Base-by-base conservation (phyloP, 2,113 vertebrate species). In the Antennarius striatus region DNA sequence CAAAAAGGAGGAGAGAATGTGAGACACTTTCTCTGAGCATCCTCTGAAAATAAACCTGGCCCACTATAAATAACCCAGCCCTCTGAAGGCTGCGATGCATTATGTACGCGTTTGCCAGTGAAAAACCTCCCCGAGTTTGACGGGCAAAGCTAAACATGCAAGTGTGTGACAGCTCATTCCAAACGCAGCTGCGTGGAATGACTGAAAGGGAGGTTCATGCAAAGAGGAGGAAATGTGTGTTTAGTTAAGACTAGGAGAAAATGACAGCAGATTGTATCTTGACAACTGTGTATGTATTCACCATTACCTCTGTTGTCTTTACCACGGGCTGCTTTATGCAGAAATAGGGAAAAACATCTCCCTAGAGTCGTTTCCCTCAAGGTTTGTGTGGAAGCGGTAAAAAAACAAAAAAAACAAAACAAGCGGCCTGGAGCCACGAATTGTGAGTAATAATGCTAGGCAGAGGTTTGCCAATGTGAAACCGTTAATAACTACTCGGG, bases 11-110 rank as follows among this genome's bases (percentile, higher is more conserved):
- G 60, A 82, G 50, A 62, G 51, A 17, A 13, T 63, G 66, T 56
- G 65, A 81, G 68, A 86, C 82, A 75, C 62, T 71, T 74, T 82
- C 67, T 77, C 68, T 62, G 62, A 79, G 82, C 73, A 68, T 82
- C 57, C 51, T 86, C 86, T 88, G 73, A 81, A 90, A 87, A 88
- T 86, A 90, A 86, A 87, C 75, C 64, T 64, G 71, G 63, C 52
- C 54, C 57, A 78, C 86, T 89, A 88, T 81, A 89, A 90, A 91
- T 89, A 91, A 83, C 75, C 40, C 47, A 40, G 75, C 68, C 71
- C 71, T 71, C 66, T 80, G 53, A 77, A 81, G 66, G 81, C 81
- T 40, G 70, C 79, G 77, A 88, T 87, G 77, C 82, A 87, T 89
- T 86, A 89, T 87, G 83, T 82, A 90, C 80, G 7, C 32, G 80